Evolutionary conservation across 2,113 vertebrate species (phyloP), one percentile per base, ranked within the genome.

Genomic region (Cryptomyrus ogoouensis): DNA sequence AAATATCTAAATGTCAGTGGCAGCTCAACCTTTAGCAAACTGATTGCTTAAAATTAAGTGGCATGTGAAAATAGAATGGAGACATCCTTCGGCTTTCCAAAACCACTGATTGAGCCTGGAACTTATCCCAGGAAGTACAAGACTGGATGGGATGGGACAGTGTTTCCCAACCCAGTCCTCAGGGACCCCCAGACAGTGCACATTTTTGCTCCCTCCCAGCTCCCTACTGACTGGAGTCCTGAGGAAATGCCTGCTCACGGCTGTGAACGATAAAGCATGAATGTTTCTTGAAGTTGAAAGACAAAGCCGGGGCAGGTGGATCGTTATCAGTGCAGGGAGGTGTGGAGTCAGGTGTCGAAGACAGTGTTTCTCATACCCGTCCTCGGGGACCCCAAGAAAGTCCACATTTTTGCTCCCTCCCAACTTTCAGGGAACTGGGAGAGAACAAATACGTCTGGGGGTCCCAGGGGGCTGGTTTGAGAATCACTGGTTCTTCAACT

Each of bases 311-410:
- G 52, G 27, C 17, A 10, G 15, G 46, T 44, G 31, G 13, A 42
- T 89, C 80, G 89, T 50, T 95, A 96, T 96, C 96, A 7, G 95
- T 96, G 93, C 95, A 96, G 3, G 96, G 94, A 92, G 96, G 96
- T 3, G 95, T 96, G 21, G 96, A 96, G 93, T 96, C 95, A 92
- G 96, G 95, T 83, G 96, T 96, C 89, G 95, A 96, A 19, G 94
- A 6, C 17, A 6, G 17, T 21, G 52, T 6, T 19, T 53, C 17
- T 53, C 17, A 19, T 53, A 53, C 17, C 5, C 0, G 17, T 53
- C 52, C 52, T 53, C 17, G 17, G 52, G 52, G 52, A 21, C 17
- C 17, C 52, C 5, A 6, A 6, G 52, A 53, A 1, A 53, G 17
- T 53, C 52, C 53, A 7, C 1, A 5, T 56, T 56, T 56, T 21